Conservation (phyloP, 2,797 vertebrate species). For the Acipenser oxyrinchus region DNA sequence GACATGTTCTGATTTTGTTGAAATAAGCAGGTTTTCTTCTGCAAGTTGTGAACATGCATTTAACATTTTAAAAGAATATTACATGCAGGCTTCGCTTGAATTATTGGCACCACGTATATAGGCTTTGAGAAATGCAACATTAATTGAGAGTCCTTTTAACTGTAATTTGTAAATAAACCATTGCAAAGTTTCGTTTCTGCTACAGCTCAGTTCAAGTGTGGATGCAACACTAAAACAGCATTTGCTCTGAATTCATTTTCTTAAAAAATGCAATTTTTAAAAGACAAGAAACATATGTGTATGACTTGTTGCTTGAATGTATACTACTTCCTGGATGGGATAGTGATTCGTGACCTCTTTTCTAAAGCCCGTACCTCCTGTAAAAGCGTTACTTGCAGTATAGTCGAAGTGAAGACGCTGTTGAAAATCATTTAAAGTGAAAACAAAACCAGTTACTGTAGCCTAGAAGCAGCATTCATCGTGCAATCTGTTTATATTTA, state of each 20-base stretch:
- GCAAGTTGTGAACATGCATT: background rate
- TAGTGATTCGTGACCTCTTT: conserved; percentile 32
- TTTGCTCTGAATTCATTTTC: no score
- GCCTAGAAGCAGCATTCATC: no score
- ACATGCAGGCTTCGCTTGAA: background rate
- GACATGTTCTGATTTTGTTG: background rate
- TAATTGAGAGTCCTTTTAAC: no score
- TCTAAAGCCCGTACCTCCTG: conserved; percentile 17
- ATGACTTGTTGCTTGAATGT: conserved; percentile 37
- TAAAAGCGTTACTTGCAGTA: conserved; percentile 16
- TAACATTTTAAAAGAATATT: background rate
- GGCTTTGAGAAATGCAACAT: no score
- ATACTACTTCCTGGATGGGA: conserved; percentile 64
- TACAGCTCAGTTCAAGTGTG: background rate
- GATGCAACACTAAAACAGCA: no score
- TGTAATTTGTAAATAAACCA: background rate
- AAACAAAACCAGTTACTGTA: no score
- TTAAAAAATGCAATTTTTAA: background rate
- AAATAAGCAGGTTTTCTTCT: background rate
- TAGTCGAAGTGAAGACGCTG: background rate
- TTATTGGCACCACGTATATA: no score
- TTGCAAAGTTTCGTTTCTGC: background rate
- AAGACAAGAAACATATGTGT: conserved; percentile 18
- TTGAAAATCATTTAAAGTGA: background rate
- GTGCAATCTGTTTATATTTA: no score